A percentile compares a stretch with the other conserved stretches of the same genome.
Conservation (phyloP, 2,797 vertebrate genomes). For the Urosaurus nigricauda region DNA sequence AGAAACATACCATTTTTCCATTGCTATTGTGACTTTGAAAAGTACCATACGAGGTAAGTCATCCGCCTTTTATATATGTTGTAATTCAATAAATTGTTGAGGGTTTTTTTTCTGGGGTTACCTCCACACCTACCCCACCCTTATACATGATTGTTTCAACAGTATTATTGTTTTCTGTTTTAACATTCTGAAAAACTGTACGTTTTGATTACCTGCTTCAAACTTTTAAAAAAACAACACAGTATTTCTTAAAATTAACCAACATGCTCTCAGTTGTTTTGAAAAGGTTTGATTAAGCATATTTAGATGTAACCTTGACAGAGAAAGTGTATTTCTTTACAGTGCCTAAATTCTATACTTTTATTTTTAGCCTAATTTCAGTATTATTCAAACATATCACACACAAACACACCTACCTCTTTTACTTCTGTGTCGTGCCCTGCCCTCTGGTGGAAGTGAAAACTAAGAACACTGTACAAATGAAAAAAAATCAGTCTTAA, state of each 20-base stretch:
- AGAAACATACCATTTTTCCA: too few relatives aligned
- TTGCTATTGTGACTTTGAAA: too few relatives aligned
- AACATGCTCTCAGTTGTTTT: slow-evolving; percentile 51
- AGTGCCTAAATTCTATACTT: slow-evolving; percentile 76
- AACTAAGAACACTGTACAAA: not conserved
- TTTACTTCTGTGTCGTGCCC: slow-evolving; percentile 27
- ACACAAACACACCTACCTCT: not conserved
- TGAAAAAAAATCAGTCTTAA: not conserved
- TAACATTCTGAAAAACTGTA: not conserved
- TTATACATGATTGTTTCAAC: not conserved
- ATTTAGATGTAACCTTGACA: slow-evolving; percentile 75
- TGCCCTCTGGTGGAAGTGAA: slow-evolving; percentile 76
- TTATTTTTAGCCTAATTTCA: slow-evolving; percentile 50
- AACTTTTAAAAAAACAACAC: not conserved
- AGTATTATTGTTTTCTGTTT: not conserved
- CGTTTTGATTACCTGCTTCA: not conserved
- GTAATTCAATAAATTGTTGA: not conserved
- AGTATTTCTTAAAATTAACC: not conserved
- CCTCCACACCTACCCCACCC: not conserved
- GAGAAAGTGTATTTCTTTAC: slow-evolving; percentile 75
- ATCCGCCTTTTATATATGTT: not conserved
- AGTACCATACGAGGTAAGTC: not conserved
- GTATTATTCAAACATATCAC: not conserved
- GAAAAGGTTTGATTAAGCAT: slow-evolving; percentile 69
- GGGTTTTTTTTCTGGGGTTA: not conserved